These are phyloP conservation scores for Eudasyphora cyanicolor DNA, from an alignment of 2,888 invertebrate species.

Conservation along the genomic window DNA sequence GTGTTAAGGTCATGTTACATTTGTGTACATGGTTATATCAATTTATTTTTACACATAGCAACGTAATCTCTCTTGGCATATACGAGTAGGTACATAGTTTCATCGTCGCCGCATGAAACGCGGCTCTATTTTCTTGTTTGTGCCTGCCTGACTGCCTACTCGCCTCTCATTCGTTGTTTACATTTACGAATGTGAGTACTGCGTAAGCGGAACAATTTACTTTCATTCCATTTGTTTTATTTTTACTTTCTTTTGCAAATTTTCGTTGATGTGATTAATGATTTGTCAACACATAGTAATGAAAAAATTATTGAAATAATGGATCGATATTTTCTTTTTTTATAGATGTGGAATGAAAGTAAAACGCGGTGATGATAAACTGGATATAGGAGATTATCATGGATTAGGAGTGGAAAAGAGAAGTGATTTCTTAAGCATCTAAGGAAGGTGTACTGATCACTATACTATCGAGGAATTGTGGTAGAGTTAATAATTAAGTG, in stretches of 20 bases:
- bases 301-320: neutral
- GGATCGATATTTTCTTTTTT: neutral
- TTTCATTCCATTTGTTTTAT: neutral
- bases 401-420: too few relatives aligned
- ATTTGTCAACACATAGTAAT: neutral
- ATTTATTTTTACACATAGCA: conserved; percentile 37
- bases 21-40: conserved; percentile 37
- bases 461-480: conserved; percentile 1
- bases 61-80: conserved; percentile 37
- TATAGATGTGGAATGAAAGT: neutral
- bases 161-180: neutral
- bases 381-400: too few relatives aligned
- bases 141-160: neutral
- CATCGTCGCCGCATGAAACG: neutral
- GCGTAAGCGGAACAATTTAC: conserved; percentile 1
- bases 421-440: neutral
- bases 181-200: neutral
- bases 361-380: neutral
- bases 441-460: neutral
- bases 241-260: neutral
- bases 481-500: too few relatives aligned
- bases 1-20: conserved; percentile 75
- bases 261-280: neutral
- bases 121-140: neutral
- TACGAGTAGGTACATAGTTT: conserved; percentile 1